These are phyloP conservation scores for Protula sp. DNA, from an alignment of 2,888 invertebrate species.

Conservation along the genomic window DNA sequence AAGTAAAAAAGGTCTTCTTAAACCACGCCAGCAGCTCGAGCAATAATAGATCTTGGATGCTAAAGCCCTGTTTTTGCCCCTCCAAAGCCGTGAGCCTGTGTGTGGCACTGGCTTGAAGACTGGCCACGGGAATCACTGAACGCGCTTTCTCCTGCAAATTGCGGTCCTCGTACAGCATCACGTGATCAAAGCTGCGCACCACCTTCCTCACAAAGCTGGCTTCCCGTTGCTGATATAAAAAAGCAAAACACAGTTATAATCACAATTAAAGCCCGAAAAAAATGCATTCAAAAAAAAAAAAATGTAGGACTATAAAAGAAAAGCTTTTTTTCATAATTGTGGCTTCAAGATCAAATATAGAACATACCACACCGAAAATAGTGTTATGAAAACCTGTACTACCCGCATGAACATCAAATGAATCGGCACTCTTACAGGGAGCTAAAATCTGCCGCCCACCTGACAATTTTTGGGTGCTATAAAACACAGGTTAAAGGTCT, in stretches of 20 bases:
- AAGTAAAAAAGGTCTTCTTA: constrained; percentile 83
- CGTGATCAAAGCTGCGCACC: constrained; percentile 56
- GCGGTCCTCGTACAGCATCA: constrained; percentile 67
- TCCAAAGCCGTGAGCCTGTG: constrained; percentile 1
- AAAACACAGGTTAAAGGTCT: too few species aligned
- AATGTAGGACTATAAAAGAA: too few species aligned
- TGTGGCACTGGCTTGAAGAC: not conserved
- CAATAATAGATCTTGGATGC: constrained; percentile 65
- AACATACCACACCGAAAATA: too few species aligned
- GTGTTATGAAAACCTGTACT: too few species aligned
- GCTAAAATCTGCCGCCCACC: too few species aligned
- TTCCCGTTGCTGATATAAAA: constrained; percentile 32
- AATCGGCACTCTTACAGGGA: too few species aligned
- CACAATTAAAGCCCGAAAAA: too few species aligned
- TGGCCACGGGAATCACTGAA: constrained; percentile 64
- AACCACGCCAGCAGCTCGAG: constrained; percentile 84
- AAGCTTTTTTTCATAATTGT: not conserved
- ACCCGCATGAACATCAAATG: too few species aligned
- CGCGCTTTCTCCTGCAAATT: constrained; percentile 64
- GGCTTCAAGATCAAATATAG: too few species aligned
- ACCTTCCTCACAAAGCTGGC: constrained; percentile 35
- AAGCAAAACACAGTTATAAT: not conserved
- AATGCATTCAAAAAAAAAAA: too few species aligned
- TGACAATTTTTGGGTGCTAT: too few species aligned
- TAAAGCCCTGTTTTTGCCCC: constrained; percentile 4